Base-by-base conservation (phyloP, 2,113 vertebrate genomes). In the Symphodus melops region DNA sequence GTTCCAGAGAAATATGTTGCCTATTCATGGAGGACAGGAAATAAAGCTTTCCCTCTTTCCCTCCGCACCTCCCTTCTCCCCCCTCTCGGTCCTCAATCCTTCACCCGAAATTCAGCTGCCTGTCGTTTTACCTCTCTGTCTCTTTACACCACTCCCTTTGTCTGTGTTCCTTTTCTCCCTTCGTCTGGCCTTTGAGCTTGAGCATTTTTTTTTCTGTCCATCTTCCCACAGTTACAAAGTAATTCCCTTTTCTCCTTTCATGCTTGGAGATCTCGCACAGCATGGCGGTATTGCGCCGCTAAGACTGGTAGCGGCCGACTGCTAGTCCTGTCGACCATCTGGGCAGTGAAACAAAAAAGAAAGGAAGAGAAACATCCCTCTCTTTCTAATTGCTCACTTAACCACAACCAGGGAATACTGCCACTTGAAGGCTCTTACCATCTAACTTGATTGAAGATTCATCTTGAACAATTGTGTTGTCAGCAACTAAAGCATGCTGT, bases 21-120 rank as follows among this genome's bases (percentile, higher is more conserved):
- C 81, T 90, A 89, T 87, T 92, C 89, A 90, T 76, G 78, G 77
- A 87, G 86, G 81, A 88, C 88, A 91, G 88, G 88, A 90, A 88
- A 83, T 86, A 88, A 90, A 81, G 68, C 84, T 57, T 48, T 33
- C 68, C 54, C 61, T 54, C 72, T 41, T 3, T 10, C 84, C 37
- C 66, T 46, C 66, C 62, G 57, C 59, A 21, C 41, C 67, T 61
- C 79, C 39, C 57, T 49, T 64, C 28, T 59, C 39, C 58, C 62
- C 64, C 28, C 54, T 75, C 76, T 39, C 51, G 23, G 59, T 19
- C 60, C 61, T 64, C 76, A 23, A 37, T 84, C 44, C 68, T 68
- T 68, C 68, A 62, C 61, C 21, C 55, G 62, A 28, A 72, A 88
- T 65, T 68, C 74, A 63, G 52, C 65, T 72, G 61, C 60, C 25